Evolutionary conservation across 2,888 invertebrate genomes (phyloP), one percentile per base, ranked within the genome.

Genomic region (Criorhina ranunculi): DNA sequence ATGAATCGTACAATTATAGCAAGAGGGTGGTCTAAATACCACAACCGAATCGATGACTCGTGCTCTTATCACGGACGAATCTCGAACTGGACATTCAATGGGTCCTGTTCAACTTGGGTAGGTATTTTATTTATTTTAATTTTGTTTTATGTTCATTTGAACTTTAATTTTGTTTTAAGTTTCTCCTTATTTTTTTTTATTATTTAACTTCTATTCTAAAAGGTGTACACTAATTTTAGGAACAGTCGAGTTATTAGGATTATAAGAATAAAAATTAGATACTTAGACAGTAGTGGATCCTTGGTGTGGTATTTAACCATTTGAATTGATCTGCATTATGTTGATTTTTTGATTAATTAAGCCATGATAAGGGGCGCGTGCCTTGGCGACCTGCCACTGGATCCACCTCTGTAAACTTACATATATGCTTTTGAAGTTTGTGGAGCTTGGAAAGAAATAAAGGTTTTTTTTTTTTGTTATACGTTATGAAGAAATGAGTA

Each of bases 101-200:
- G 97, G 97, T 93, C 97, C 97, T 93, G 97, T 97, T 93, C 97
- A 97, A 93, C 95, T 98, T 93, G 97, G 97, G 97, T 97, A 97
- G 94, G 97, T 97, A 92, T 90, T 88, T 86, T 24, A 24, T 3
- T 24, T 24, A 3, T 3, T 24, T 24, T 24, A 24, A 24, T 24
- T 24, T 87, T 51, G 59, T 64, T 73, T 75, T 73, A 15, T 44
- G 57, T 49, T 75, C n/a, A 46, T 40, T 66, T 75, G 49, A 67
- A 69, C 57, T 37, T 57, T 67, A 24, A 19, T 69, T 81, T 69
- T 3, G 4, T 4, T 24, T 24, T 24, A 3, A 24, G 24, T 24
- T 53, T 55, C 2, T 17, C 40, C 37, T 75, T 7, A 31, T 69
- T 46, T 17, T 67, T 31, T 53, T 76, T 49, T 42, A 42, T 49